Base-by-base conservation (phyloP, 2,113 vertebrate species). In the Mesocricetus auratus region DNA sequence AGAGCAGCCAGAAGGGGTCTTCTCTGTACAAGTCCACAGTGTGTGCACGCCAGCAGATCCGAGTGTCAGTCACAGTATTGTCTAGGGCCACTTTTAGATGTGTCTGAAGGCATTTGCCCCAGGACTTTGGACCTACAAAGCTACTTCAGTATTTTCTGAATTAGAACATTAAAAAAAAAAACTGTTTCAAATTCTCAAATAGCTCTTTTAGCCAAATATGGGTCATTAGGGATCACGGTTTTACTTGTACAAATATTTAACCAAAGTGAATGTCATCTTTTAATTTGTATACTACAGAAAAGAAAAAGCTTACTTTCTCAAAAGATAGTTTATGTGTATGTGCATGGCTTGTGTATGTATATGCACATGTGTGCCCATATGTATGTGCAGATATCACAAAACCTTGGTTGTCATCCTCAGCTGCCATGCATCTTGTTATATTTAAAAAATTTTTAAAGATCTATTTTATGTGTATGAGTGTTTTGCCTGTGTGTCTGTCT, bases 221-320 rank as follows among this genome's bases (percentile, higher is more conserved):
- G 93, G 71, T n/a, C 78, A 64, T 36, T 50, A 58, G 8, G 68
- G 66, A 36, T 77, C 71, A 93, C 64, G 66, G 45, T 50, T 69
- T 16, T 29, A 53, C 36, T 15, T 66, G 22, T 58, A 77, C 86
- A 78, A 97, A n/a, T 58, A 87, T 71, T 89, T 86, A 88, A 66
- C 83, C 10, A 78, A 95, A 69, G 66, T 82, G 50, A 93, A 21
- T 1, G 7, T 50, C 75, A 86, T 96, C 68, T 69, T 85, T 42
- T 83, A 82, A 87, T 66, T 71, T 74, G 64, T 58, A 0, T 53
- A 64, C 47, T 82, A 62, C 0, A 39, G 71, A 75, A 58, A 58
- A 47, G 4, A 81, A 53, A 75, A 94, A 58, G 62, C 50, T 53
- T 68, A 83, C 19, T 73, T 91, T 86, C 78, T 78, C 69, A 90